Evolutionary conservation across 2,113 vertebrate genomes (phyloP).

Genomic region (Heptranchias perlo): DNA sequence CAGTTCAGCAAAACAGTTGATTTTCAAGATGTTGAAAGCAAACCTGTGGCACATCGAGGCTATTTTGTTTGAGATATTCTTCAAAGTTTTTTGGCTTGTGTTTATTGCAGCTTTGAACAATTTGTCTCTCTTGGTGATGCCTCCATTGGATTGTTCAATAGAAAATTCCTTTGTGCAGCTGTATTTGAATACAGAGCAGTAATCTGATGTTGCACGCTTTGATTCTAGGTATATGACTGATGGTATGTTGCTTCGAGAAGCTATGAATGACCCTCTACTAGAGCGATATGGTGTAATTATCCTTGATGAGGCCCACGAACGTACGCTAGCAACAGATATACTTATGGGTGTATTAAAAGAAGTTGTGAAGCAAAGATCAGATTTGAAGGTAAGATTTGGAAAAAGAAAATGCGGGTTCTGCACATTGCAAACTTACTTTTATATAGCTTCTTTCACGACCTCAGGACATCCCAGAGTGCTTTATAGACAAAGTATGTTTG

Average conservation of each 20-base stretch:
- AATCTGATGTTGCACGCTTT: not conserved
- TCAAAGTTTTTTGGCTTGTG: too few relatives aligned
- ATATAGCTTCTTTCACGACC: not conserved
- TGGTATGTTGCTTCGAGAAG: slow-evolving; percentile 92
- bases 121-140: not conserved
- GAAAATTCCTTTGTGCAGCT: not conserved
- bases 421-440: not conserved
- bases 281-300: slow-evolving; percentile 93
- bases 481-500: not conserved
- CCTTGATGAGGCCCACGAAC: slow-evolving; percentile 92
- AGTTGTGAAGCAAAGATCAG: slow-evolving; percentile 82
- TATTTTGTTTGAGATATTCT: too few relatives aligned
- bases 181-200: not conserved
- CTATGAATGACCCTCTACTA: slow-evolving; percentile 93
- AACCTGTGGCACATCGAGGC: not conserved
- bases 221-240: slow-evolving; percentile 87
- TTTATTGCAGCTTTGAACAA: not conserved
- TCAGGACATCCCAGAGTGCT: not conserved
- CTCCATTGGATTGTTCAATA: not conserved
- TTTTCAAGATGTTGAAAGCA: not conserved
- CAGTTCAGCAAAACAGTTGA: not conserved
- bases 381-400: slow-evolving; percentile 75
- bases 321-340: slow-evolving; percentile 92
- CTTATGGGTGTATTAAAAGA: slow-evolving; percentile 95
- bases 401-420: not conserved